Base-by-base conservation (phyloP, 2,113 vertebrate species). In the Pteropus alecto region DNA sequence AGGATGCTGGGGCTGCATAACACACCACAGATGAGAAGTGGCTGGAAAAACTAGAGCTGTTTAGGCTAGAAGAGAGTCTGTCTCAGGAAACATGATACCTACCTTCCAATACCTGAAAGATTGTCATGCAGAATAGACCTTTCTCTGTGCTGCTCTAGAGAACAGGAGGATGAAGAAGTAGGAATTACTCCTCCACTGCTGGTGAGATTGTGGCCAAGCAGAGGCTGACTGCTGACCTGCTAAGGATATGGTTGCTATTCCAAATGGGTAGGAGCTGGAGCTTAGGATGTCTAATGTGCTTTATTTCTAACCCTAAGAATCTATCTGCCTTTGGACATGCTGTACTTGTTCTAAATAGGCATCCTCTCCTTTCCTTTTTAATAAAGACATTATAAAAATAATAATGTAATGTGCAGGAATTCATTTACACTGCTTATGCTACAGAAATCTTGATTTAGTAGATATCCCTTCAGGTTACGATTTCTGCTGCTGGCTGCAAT, bases 401-500 rank as follows among this genome's bases (percentile, higher is more conserved):
- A 96, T 93, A 98, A 67, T 71, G 15, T 73, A 98, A 97, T 54
- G 95, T 33, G 87, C 93, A 98, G 83, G 93, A 97, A 98, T 95
- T 97, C 97, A 96, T 95, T 93, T 92, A 95, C 54, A 48, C 74
- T 94, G 87, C 97, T 96, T 95, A 97, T 97, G 73, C 96, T 74
- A 56, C 71, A 97, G 78, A 96, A 98, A 98, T 98, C 76, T 91
- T 95, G 33, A 48, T 90, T 95, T 94, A 43, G 19, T 87, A 96
- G 96, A 90, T 95, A 96, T 97, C 95, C 96, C 96, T 98, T 96
- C 93, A 96, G 96, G 97, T 98, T 98, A 97, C 87, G 28, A 86
- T 95, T 98, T 97, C 95, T 97, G 96, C 97, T 97, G 95, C 98
- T 96, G 98, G 97, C 96, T 92, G 98, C 97, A 98, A 98, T 98